Evolutionary conservation across 2,888 invertebrate species (phyloP).

Genomic region (Philopedon plagiatum): DNA sequence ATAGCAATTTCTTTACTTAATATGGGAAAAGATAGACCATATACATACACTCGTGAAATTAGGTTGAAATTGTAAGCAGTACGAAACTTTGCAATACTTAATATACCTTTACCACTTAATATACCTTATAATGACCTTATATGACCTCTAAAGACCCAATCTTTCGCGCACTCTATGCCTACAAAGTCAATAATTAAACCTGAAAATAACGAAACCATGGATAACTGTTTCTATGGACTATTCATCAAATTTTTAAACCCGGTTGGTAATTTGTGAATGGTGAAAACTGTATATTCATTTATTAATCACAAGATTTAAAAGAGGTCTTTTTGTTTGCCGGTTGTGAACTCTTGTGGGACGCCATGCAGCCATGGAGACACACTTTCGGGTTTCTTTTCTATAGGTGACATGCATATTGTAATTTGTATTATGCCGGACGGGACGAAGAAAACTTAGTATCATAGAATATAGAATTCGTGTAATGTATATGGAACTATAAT

Average conservation of each 20-base stretch:
- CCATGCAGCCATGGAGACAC: slow-evolving; percentile 8
- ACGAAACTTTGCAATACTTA: too few species aligned
- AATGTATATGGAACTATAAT: neutral
- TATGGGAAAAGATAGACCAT: too few species aligned
- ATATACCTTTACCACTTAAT: too few species aligned
- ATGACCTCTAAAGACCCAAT: too few species aligned
- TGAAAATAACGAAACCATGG: slow-evolving; percentile 24
- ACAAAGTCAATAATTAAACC: slow-evolving; percentile 6
- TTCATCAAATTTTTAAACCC: slow-evolving; percentile 50
- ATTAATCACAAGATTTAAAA: slow-evolving; percentile 40
- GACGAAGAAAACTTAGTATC: neutral
- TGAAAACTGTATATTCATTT: slow-evolving; percentile 42
- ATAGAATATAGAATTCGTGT: neutral
- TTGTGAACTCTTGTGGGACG: slow-evolving; percentile 3
- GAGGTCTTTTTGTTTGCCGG: slow-evolving; percentile 25
- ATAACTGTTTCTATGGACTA: slow-evolving; percentile 28
- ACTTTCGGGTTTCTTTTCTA: neutral
- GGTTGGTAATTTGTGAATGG: slow-evolving; percentile 49
- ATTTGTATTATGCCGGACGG: neutral
- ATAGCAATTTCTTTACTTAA: too few species aligned
- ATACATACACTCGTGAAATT: too few species aligned
- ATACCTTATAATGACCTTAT: too few species aligned
- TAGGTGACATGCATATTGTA: neutral
- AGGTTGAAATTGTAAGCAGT: too few species aligned
- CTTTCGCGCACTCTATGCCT: slow-evolving; percentile 2